phyloP scores from a whole-genome alignment of 2,113 vertebrate species.

The Pampusana beccarii region DNA sequence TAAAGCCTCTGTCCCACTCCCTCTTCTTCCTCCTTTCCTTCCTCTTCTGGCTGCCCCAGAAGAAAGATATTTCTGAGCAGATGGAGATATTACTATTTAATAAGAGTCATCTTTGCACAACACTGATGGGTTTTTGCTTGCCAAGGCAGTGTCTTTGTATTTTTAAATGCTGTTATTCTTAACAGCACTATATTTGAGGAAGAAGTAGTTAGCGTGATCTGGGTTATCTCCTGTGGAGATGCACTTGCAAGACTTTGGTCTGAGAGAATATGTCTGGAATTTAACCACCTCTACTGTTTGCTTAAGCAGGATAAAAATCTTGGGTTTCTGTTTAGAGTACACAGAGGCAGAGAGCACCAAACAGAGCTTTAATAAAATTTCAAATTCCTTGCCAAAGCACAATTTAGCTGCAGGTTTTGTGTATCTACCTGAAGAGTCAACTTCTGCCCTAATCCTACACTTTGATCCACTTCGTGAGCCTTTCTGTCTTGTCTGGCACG shows the following conservation, averaged over 20 bases:
- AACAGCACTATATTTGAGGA: background rate
- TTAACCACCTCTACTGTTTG: background rate
- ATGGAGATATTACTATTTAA: background rate
- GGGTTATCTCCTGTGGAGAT: background rate
- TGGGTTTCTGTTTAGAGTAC: background rate
- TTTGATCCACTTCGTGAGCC: background rate
- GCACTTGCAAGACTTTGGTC: background rate
- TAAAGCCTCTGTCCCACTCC: background rate
- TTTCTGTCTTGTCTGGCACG: background rate
- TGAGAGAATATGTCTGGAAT: background rate
- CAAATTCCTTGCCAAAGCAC: constrained; percentile 7
- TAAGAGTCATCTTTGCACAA: background rate
- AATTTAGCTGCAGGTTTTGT: constrained; percentile 2
- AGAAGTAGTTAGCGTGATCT: background rate
- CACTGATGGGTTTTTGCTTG: background rate
- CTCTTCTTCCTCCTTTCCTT: background rate
- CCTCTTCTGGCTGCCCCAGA: background rate
- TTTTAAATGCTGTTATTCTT: background rate
- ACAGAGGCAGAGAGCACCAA: background rate
- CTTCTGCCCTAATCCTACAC: background rate
- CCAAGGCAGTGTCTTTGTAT: background rate
- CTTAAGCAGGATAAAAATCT: constrained; percentile 7
- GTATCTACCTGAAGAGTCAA: background rate
- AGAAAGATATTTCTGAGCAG: background rate
- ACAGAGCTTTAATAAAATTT: background rate